Evolutionary conservation across 2,888 invertebrate species (phyloP).

Genomic region (Chydorus sphaericus): DNA sequence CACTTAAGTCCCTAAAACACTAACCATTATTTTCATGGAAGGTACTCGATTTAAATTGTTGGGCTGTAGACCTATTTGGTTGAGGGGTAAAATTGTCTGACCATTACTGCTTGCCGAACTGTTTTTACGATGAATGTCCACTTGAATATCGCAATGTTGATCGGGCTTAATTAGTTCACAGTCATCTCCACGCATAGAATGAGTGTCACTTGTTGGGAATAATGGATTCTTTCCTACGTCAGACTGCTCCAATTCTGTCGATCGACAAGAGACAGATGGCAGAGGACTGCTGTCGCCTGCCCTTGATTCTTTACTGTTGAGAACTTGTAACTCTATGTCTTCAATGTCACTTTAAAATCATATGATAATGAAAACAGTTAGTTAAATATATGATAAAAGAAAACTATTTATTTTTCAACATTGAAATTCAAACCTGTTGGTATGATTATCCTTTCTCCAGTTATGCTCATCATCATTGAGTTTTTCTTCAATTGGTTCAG

Average conservation of each 20-base stretch:
- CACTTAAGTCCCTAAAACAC: not conserved
- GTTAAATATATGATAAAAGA: not conserved
- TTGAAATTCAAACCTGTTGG: not conserved
- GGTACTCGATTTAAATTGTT: not conserved
- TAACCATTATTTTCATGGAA: not conserved
- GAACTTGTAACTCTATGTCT: constrained; percentile 67
- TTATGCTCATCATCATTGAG: constrained; percentile 11
- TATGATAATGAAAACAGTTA: too few relatives aligned
- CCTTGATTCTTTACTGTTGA: constrained; percentile 28
- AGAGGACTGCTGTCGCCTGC: too few relatives aligned
- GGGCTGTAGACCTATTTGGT: not conserved
- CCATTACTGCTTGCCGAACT: constrained; percentile 64
- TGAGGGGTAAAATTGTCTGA: constrained; percentile 22
- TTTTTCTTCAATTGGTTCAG: constrained; percentile 58
- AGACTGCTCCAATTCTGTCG: too few relatives aligned
- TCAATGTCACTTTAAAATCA: constrained; percentile 53
- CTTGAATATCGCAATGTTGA: constrained; percentile 56
- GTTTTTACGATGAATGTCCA: constrained; percentile 82
- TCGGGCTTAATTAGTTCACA: too few relatives aligned
- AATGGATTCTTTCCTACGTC: too few relatives aligned
- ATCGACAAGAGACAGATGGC: too few relatives aligned
- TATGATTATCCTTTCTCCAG: constrained; percentile 1
- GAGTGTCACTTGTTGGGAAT: too few relatives aligned
- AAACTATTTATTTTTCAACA: not conserved
- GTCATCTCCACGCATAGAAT: too few relatives aligned